Percentiles rank a stretch among this genome's conserved stretches.
Conservation (phyloP, 2,797 vertebrate genomes). For the Smutsia gigantea region DNA sequence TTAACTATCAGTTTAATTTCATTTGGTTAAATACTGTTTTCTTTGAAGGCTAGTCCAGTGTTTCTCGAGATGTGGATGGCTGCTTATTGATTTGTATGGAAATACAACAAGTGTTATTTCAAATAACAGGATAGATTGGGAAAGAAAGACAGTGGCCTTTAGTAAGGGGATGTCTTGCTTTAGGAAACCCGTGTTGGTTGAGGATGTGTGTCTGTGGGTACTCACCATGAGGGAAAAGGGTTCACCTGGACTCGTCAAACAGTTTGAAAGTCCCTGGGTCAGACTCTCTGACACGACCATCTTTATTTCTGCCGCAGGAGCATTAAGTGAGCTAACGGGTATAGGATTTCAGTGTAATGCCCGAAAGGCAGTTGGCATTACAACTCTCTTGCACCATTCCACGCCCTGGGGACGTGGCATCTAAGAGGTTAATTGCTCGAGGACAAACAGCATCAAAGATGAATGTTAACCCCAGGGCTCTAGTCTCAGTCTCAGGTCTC, state of each 20-base stretch:
- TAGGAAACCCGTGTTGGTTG: background rate
- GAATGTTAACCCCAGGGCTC: background rate
- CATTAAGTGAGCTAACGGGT: background rate
- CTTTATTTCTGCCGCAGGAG: background rate
- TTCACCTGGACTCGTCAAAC: too few relatives aligned
- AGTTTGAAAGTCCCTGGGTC: background rate
- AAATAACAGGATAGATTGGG: too few relatives aligned
- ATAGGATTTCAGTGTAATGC: background rate
- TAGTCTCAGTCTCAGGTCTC: background rate
- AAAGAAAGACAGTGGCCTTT: background rate
- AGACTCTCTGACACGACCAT: fast-evolving
- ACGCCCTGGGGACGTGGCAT: fast-evolving
- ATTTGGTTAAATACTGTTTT: background rate
- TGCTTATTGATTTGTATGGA: background rate
- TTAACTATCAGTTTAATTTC: too few relatives aligned
- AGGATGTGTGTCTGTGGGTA: fast-evolving
- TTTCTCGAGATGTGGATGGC: background rate
- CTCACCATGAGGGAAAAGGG: background rate
- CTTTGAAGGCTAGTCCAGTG: background rate
- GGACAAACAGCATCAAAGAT: background rate
- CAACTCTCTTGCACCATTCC: background rate
- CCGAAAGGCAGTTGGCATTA: fast-evolving
- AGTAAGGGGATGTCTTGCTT: background rate
- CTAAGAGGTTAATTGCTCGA: background rate
- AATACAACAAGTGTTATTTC: background rate